Evolutionary conservation across 2,888 invertebrate genomes (phyloP), one percentile per base, ranked within the genome.

Genomic region (Graphium colonna): DNA sequence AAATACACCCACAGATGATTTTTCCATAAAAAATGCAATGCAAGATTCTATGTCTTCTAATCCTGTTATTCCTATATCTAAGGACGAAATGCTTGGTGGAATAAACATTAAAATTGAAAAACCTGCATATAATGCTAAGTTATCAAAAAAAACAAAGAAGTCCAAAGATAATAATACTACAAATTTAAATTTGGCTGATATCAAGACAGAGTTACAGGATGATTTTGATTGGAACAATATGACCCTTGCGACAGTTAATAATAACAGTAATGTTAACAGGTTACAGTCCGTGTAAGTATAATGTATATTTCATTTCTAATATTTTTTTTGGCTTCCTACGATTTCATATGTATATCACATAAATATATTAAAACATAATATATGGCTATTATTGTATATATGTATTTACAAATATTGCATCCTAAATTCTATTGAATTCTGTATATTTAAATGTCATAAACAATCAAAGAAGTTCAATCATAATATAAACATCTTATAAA

Each of bases 201-300:
- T 90, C 36, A 90, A 90, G 75, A 87, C 90, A 56, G 90, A 90
- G 68, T 70, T 90, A 3, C 85, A 85, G 57, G 90, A 90, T 67
- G 87, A 87, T 56, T 71, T 83, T 58, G 88, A 89, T 62, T 88
- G 86, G 87, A 85, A 76, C 63, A 85, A 85, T 56, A 90, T 89
- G 90, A 75, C 82, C 39, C 68, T 90, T 42, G 90, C 90, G 15
- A 88, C 87, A 10, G 74, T 90, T 3, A 82, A 82, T 60, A 80
- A 82, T 54, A 88, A 81, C 57, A 67, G 75, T n/a, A 80, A 79
- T 61, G 63, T 79, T 1, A 78, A 80, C 58, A 80, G 80, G 64
- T 85, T 83, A 66, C 88, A 82, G 63, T 64, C 81, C 33, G 81
- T 90, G 91, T 90, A 71, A 79, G 83, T 84, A 61, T 53, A 48